Conservation (phyloP, 2,113 vertebrate species). For the Xyrauchen texanus region DNA sequence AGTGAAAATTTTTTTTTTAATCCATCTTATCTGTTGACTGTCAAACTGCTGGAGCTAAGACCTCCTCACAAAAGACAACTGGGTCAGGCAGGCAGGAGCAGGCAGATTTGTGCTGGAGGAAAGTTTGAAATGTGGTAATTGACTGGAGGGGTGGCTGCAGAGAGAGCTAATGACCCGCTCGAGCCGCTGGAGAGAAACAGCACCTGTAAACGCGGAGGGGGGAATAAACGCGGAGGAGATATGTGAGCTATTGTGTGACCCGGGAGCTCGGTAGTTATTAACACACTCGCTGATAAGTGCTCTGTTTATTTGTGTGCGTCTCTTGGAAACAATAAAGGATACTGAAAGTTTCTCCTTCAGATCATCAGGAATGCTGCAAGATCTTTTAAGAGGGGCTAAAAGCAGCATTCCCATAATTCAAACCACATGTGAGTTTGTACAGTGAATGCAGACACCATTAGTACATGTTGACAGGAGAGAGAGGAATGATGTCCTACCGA, state of each 20-base stretch:
- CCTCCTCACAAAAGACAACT: constrained; percentile 86
- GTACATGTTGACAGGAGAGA: constrained; percentile 66
- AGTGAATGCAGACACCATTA: constrained; percentile 60
- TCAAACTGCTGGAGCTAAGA: constrained; percentile 83
- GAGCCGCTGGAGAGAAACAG: constrained; percentile 27
- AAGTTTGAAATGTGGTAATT: constrained; percentile 78
- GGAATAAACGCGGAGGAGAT: neutral
- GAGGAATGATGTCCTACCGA: constrained; percentile 70
- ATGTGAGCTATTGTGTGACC: constrained; percentile 1
- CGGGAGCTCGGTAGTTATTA: constrained; percentile 1
- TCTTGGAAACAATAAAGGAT: neutral
- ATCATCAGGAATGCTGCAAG: neutral
- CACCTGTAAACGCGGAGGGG: constrained; percentile 30
- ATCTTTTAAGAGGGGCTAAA: constrained; percentile 18
- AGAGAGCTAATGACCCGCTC: constrained; percentile 44
- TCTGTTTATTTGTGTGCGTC: neutral
- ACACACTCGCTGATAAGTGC: neutral
- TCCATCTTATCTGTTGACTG: constrained; percentile 87
- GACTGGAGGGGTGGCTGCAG: constrained; percentile 65
- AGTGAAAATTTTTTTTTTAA: constrained; percentile 71
- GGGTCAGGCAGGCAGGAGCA: constrained; percentile 76
- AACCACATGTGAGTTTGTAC: constrained; percentile 49
- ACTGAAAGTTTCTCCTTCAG: neutral
- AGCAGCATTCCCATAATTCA: constrained; percentile 35
- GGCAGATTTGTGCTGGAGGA: constrained; percentile 72